Percentiles rank a stretch among this genome's conserved stretches.
phyloP scores from a whole-genome alignment of 2,797 vertebrate species.

The Austrolebias charrua region DNA sequence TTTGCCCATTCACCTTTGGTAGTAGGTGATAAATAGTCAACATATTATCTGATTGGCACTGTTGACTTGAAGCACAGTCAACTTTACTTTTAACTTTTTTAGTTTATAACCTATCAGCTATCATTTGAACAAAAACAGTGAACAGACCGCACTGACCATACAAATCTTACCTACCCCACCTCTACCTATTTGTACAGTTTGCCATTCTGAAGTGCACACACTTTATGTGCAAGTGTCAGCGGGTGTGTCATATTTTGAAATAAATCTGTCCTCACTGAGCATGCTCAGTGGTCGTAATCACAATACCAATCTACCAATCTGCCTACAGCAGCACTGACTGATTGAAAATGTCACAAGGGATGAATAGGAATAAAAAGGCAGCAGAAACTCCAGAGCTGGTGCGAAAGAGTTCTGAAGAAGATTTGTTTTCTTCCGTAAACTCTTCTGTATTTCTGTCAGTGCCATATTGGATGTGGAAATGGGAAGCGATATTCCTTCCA shows the following conservation, averaged over 20 bases:
- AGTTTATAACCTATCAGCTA: neutral
- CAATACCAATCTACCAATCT: conserved; percentile 70
- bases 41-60: too few relatives aligned
- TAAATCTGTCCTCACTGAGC: conserved; percentile 53
- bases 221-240: conserved; percentile 41
- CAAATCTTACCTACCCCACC: conserved; percentile 12
- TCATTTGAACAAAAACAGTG: neutral
- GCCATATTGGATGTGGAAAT: conserved; percentile 46
- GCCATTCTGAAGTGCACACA: conserved; percentile 51
- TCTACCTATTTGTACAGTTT: conserved; percentile 11
- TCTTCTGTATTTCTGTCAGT: conserved; percentile 60
- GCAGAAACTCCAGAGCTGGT: conserved; percentile 56
- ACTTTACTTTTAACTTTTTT: conserved; percentile 13
- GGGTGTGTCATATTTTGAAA: conserved; percentile 31
- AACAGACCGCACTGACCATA: conserved; percentile 25
- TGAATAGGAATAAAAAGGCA: conserved; percentile 69
- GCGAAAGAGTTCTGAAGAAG: conserved; percentile 42
- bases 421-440: conserved; percentile 35
- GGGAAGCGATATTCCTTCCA: conserved; percentile 39
- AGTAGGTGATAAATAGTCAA: too few relatives aligned
- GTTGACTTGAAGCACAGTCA: conserved; percentile 9
- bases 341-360: conserved; percentile 74
- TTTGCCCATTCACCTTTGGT: too few relatives aligned
- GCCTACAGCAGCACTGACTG: conserved; percentile 63
- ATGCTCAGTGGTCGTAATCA: conserved; percentile 69